Evolutionary conservation across 2,888 invertebrate genomes (phyloP).

Genomic region (Tethea ocularis): DNA sequence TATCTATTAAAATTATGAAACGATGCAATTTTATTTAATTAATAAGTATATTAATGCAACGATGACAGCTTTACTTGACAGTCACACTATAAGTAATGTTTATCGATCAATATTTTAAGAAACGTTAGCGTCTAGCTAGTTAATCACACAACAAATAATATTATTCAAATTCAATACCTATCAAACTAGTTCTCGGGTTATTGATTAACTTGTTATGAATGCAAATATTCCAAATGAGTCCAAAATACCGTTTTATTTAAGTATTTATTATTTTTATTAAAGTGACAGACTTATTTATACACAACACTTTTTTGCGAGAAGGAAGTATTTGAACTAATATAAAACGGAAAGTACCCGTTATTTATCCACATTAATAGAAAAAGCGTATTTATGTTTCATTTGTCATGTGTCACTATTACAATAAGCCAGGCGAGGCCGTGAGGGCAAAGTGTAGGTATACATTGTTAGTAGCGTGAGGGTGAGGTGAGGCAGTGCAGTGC

Average conservation of each 20-base stretch:
- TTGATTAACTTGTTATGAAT: conserved; percentile 53
- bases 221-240: conserved; percentile 7
- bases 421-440: neutral
- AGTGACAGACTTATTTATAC: neutral
- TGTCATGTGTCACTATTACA: conserved; percentile 6
- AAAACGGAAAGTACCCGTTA: neutral
- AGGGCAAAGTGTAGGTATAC: no score
- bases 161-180: conserved; percentile 29
- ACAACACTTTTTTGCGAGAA: neutral
- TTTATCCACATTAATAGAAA: neutral
- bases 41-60: neutral
- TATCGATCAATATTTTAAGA: neutral
- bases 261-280: neutral
- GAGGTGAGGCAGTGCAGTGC: neutral
- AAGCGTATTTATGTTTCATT: neutral
- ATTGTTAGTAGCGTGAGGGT: neutral
- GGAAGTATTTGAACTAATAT: neutral
- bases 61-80: neutral
- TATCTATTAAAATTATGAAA: neutral
- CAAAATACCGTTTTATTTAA: neutral
- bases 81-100: neutral
- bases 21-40: neutral
- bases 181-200: conserved; percentile 49
- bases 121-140: neutral
- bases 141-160: conserved; percentile 6